These are phyloP conservation scores for Boloria selene DNA, from an alignment of 2,888 invertebrate species.

Conservation along the genomic window DNA sequence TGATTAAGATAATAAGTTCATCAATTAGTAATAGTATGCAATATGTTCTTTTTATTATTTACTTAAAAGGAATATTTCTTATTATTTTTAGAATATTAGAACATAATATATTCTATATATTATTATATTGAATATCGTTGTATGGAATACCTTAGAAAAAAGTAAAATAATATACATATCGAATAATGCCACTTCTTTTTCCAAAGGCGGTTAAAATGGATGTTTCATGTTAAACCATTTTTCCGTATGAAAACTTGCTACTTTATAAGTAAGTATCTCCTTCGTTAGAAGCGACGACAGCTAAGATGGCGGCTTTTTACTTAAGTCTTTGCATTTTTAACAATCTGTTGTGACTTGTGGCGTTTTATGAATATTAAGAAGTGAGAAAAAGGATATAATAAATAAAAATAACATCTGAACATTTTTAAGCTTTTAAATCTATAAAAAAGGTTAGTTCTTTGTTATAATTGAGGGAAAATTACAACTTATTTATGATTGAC, in stretches of 20 bases:
- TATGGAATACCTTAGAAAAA: too few relatives aligned
- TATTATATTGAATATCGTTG: too few relatives aligned
- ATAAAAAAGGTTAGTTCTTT: too few relatives aligned
- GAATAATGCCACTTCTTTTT: not conserved
- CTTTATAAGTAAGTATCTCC: not conserved
- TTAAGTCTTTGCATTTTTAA: conserved; percentile 1
- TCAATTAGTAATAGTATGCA: too few relatives aligned
- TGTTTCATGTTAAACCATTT: not conserved
- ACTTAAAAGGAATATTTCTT: too few relatives aligned
- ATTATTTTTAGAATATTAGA: too few relatives aligned
- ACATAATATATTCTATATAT: too few relatives aligned
- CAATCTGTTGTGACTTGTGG: not conserved
- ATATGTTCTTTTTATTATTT: too few relatives aligned
- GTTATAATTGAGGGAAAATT: too few relatives aligned
- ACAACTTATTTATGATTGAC: too few relatives aligned
- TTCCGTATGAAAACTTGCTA: not conserved
- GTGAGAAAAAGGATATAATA: conserved; percentile 1
- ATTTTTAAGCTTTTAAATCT: not conserved
- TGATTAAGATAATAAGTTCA: too few relatives aligned
- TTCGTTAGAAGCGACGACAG: not conserved
- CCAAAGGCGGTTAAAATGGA: not conserved
- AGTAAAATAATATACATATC: too few relatives aligned
- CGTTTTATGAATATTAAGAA: conserved; percentile 3
- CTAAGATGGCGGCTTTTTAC: conserved; percentile 5
- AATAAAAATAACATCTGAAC: not conserved